phyloP scores from a whole-genome alignment of 1,140 invertebrate species.

The Drosophila pruinosa region DNA sequence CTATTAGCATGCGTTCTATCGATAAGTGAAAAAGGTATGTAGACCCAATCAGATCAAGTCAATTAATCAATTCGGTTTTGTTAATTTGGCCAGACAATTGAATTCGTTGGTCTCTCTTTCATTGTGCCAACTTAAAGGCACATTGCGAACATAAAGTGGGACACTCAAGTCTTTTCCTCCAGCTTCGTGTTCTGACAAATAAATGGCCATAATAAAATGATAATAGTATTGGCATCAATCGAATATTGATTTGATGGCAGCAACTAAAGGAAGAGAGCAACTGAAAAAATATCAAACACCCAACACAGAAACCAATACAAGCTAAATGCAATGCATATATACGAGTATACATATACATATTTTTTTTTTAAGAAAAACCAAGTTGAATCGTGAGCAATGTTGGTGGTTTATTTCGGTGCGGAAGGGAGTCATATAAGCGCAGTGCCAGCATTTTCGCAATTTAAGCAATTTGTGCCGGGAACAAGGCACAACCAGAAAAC shows the following conservation, averaged over 20 bases:
- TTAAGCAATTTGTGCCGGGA: conserved; percentile 73
- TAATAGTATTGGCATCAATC: conserved; percentile 79
- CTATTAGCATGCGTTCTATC: conserved; percentile 1
- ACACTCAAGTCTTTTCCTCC: conserved; percentile 33
- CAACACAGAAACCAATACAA: conserved; percentile 63
- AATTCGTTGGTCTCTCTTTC: conserved; percentile 5
- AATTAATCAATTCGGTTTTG: conserved; percentile 62
- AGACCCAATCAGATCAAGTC: conserved; percentile 44
- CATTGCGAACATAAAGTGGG: conserved; percentile 30
- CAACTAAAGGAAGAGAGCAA: conserved; percentile 25
- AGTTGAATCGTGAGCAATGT: conserved; percentile 27
- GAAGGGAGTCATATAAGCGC: conserved; percentile 46
- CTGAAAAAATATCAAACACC: background rate
- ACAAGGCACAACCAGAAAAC: conserved; percentile 25
- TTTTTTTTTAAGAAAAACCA: conserved; percentile 39
- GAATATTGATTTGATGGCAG: conserved; percentile 78
- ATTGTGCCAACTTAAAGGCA: conserved; percentile 1
- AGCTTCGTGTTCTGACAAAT: conserved; percentile 50
- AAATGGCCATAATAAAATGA: conserved; percentile 81
- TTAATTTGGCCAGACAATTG: conserved; percentile 58
- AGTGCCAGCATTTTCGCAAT: conserved; percentile 78
- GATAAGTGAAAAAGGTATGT: conserved; percentile 16
- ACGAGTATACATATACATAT: no score
- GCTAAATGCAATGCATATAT: conserved; percentile 71
- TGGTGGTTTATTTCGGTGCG: conserved; percentile 2